Conservation (phyloP, 2,888 invertebrate species). For the Achlya flavicornis region DNA sequence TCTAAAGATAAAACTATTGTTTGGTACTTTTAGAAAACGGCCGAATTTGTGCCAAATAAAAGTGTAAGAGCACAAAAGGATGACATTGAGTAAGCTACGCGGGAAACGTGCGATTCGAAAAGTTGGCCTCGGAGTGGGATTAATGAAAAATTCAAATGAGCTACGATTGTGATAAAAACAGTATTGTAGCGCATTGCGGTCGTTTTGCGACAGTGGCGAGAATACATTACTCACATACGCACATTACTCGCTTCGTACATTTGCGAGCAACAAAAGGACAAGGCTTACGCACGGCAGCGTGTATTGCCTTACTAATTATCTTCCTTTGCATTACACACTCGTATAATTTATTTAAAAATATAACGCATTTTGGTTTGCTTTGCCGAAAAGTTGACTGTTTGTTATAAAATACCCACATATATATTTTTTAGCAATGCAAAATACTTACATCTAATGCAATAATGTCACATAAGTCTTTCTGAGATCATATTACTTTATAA, state of each 20-base stretch:
- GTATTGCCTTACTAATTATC: constrained; percentile 1
- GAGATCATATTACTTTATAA: too few species aligned
- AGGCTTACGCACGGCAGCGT: constrained; percentile 13
- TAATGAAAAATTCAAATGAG: constrained; percentile 35
- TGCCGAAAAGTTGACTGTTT: background rate
- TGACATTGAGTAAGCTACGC: constrained; percentile 33
- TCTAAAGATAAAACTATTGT: constrained; percentile 2
- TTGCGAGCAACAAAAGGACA: constrained; percentile 9
- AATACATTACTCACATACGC: constrained; percentile 11
- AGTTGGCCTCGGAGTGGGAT: constrained; percentile 20
- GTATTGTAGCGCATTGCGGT: constrained; percentile 61
- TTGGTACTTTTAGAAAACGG: constrained; percentile 8
- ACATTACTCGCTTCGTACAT: constrained; percentile 1
- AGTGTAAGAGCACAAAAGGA: constrained; percentile 22
- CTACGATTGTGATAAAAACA: constrained; percentile 32
- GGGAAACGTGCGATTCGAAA: constrained; percentile 26
- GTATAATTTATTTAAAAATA: background rate
- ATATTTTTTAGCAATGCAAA: too few species aligned
- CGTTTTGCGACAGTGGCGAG: constrained; percentile 36
- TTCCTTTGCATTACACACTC: background rate
- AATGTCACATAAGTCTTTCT: too few species aligned
- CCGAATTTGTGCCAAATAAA: constrained; percentile 24
- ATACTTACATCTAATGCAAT: too few species aligned
- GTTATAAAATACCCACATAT: background rate
- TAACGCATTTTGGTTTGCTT: background rate